Base-by-base conservation (phyloP, 1,140 invertebrate genomes). In the Acromyrmex echinatior region DNA sequence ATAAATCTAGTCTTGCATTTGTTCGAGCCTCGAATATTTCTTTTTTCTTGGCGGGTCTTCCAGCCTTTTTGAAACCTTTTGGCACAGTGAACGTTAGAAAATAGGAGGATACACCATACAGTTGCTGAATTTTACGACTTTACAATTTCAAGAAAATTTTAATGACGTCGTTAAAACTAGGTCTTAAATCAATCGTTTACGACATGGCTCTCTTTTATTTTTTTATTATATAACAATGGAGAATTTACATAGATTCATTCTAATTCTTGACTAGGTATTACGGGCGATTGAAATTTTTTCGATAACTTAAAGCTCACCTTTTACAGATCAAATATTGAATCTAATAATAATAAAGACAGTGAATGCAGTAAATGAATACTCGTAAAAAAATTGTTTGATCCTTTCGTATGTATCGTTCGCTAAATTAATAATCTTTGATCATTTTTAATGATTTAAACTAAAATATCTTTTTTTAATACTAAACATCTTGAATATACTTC, bases 91-190 rank as follows among this genome's bases (percentile, higher is more conserved):
- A 68, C 4, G 14, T 35, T 63, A 60, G 35, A 76, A 25, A 25
- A 31, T n/a, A 63, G 71, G 71, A 85, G 35, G 35, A 49, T 65
- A 10, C 70, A 66, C 63, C 89, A 86, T 92, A 92, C 90, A 92
- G 76, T 86, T 85, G 86, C 86, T 71, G 84, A 86, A 90, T 87
- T 92, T 92, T 92, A 92, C 76, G 86, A 77, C 87, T 88, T 91
- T 87, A 90, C 91, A 91, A 92, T 92, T 92, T 91, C 87, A 89
- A 89, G 80, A 92, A 92, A 91, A 91, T 87, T 86, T 87, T 78
- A 70, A 88, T 73, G 65, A 28, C 45, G 25, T 77, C 51, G 62
- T 86, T 89, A 79, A 62, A 58, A 51, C 60, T 58, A 21, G 70
- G 6, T 77, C 6, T 35, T 35, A 35, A 35, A 21, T 39, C 70